Percentiles rank a stretch among this genome's conserved stretches.
phyloP scores from a whole-genome alignment of 2,797 vertebrate species.

The Petrocephalus sullivani region DNA sequence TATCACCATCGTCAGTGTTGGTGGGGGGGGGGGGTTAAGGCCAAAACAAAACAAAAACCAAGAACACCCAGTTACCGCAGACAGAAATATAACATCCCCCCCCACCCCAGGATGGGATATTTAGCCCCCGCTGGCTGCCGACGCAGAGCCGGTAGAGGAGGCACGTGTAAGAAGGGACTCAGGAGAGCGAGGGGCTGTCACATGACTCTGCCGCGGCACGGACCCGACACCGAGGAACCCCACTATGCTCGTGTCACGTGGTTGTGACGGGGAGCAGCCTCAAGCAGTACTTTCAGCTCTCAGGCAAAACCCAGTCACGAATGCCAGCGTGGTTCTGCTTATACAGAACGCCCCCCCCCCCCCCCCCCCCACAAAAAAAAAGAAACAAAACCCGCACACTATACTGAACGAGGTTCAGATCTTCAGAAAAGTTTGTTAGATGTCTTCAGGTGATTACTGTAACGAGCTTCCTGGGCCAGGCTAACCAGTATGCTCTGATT shows the following conservation, averaged over 20 bases:
- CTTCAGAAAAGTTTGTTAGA: not conserved
- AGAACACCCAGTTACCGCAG: not conserved
- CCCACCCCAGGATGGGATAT: too few species aligned
- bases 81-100: not conserved
- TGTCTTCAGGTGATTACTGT: not conserved
- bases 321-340: not conserved
- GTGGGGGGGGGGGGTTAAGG: not conserved
- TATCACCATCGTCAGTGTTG: not conserved
- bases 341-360: not conserved
- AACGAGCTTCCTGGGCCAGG: not conserved
- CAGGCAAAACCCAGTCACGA: not conserved
- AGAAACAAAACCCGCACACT: not conserved
- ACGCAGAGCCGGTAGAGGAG: not conserved
- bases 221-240: not conserved
- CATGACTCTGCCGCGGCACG: not conserved
- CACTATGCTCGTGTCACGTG: not conserved
- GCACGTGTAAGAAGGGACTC: not conserved
- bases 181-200: not conserved
- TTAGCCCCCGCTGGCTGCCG: not conserved
- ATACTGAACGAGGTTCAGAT: not conserved
- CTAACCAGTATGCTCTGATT: conserved; percentile 38
- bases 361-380: not conserved
- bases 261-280: not conserved
- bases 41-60: not conserved
- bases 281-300: not conserved